Base-by-base conservation (phyloP, 1,140 invertebrate species). In the Polyergus mexicanus region DNA sequence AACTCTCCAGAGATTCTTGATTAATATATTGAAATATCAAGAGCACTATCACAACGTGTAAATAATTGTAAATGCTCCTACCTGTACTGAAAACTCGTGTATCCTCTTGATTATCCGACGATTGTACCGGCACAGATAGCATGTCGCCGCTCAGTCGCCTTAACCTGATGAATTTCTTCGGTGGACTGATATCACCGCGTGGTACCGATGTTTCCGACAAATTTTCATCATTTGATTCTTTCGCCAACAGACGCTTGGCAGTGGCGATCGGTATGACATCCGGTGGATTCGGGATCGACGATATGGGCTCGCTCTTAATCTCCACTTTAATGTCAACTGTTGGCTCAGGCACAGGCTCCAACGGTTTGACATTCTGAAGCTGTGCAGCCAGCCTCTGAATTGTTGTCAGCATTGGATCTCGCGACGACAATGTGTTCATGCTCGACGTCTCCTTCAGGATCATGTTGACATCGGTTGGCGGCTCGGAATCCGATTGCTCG, bases 361-460 rank as follows among this genome's bases (percentile, higher is more conserved):
- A 38, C 8, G 90, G 84, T 54, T 94, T 94, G n/a, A 85, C 86
- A n/a, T 88, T 91, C 71, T 94, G 91, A 8, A 95, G 77, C 19
- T 94, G 93, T 10, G 94, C 94, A 1, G 94, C 94, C 0, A 95
- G 85, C 60, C 94, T 92, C 60, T 95, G 94, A 47, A 95, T 95
- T 2, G 94, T 95, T 0, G 92, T 94, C 76, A 94, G 86, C 93
- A 95, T 95, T 0, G 89, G 92, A n/a, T 87, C 92, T 28, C 92
- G 93, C 0, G 92, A 91, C 1, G 91, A 88, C 0, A 91, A 88
- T 8, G 88, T 90, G 19, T 89, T 92, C 1, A 92, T 92, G 13
- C 77, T 92, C 0, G 86, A 88, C 0, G 94, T 93, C 75, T 93
- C 93, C 35, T 95, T 91, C 0, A 95, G 72, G 3, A 95, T 91